Conservation (phyloP, 1,140 invertebrate species). For the Tyrophagus putrescentiae region DNA sequence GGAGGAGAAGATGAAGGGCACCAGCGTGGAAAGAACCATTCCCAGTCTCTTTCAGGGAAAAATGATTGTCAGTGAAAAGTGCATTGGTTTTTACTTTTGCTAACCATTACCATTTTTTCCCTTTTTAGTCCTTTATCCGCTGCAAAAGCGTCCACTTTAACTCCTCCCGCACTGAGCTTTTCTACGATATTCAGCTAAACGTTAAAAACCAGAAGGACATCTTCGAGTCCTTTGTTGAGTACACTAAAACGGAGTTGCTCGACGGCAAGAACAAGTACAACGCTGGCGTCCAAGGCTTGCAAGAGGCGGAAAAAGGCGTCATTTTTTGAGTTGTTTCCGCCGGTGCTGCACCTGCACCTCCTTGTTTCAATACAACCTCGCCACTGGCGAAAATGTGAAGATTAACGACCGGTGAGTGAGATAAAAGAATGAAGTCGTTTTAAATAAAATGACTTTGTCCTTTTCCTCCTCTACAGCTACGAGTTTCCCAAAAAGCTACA, state of each 20-base stretch:
- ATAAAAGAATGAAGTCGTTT: slow-evolving; percentile 26
- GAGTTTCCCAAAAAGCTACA: slow-evolving; percentile 84
- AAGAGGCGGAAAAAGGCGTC: slow-evolving; percentile 96
- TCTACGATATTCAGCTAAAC: slow-evolving; percentile 98
- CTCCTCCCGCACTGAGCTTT: slow-evolving; percentile 86
- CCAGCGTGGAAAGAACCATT: slow-evolving; percentile 90
- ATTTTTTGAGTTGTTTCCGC: slow-evolving; percentile 93
- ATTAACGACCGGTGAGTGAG: slow-evolving; percentile 95
- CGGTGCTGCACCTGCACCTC: slow-evolving; percentile 90
- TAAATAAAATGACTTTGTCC: slow-evolving; percentile 4
- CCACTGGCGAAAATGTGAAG: slow-evolving; percentile 95
- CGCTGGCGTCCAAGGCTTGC: slow-evolving; percentile 85
- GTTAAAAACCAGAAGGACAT: slow-evolving; percentile 98
- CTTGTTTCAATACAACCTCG: slow-evolving; percentile 95
- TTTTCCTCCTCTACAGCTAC: slow-evolving; percentile 46
- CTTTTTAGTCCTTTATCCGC: slow-evolving; percentile 72
- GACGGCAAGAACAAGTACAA: slow-evolving; percentile 99
- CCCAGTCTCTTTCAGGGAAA: slow-evolving; percentile 96
- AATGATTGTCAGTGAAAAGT: slow-evolving; percentile 54
- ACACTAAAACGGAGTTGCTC: slow-evolving; percentile 80
- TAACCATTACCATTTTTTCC: slow-evolving; percentile 19
- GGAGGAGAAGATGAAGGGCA: slow-evolving; percentile 98
- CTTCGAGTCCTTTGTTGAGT: slow-evolving; percentile 93
- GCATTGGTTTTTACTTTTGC: not conserved
- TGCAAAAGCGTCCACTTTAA: slow-evolving; percentile 93